A percentile compares a stretch with the other conserved stretches of the same genome.
Conservation (phyloP, 2,888 invertebrate species). For the Drosophila birchii region DNA sequence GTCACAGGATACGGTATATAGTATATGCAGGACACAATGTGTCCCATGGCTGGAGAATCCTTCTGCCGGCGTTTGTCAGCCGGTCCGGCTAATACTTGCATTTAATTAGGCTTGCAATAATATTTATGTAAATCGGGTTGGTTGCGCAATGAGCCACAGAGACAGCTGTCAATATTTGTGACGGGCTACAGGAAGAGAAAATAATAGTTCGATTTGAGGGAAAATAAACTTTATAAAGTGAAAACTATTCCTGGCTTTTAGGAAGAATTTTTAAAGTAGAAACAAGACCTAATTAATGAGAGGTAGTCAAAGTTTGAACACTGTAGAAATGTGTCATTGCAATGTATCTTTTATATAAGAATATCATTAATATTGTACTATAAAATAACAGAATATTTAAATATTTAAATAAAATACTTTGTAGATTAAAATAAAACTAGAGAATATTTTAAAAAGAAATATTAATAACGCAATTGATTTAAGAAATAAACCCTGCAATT, state of each 20-base stretch:
- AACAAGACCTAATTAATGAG: not conserved
- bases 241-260: not conserved
- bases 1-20: slow-evolving; percentile 13
- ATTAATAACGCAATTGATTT: not conserved
- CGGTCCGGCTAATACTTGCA: slow-evolving; percentile 69
- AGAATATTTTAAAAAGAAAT: not conserved
- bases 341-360: not conserved
- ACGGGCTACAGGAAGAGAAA: not conserved
- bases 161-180: slow-evolving; percentile 35
- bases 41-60: slow-evolving; percentile 19
- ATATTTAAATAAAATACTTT: not conserved
- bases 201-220: not conserved
- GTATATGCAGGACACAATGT: slow-evolving; percentile 14
- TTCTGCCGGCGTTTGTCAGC: slow-evolving; percentile 42
- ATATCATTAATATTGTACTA: not conserved
- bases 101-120: slow-evolving; percentile 82
- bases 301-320: too few relatives aligned
- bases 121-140: slow-evolving; percentile 80
- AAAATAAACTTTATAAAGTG: not conserved
- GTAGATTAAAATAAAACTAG: not conserved
- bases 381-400: not conserved
- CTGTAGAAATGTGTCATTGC: too few relatives aligned
- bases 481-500: too few relatives aligned
- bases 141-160: slow-evolving; percentile 56
- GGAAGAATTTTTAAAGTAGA: not conserved